Conservation (phyloP, 2,888 invertebrate species). For the Drosophila bunnanda region DNA sequence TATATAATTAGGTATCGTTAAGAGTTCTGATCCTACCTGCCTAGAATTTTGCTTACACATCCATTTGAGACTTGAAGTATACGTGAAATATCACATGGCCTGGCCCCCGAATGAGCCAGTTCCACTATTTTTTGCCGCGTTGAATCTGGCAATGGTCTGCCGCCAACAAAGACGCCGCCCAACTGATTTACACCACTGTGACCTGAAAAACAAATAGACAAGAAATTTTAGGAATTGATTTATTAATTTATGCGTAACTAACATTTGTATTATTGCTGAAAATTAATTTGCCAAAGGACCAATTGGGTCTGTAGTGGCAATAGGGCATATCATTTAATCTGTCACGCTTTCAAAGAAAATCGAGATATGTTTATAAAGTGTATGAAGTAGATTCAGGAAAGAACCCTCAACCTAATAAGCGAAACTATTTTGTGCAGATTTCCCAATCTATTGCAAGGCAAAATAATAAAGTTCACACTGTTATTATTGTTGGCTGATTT, state of each 20-base stretch:
- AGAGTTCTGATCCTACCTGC: slow-evolving; percentile 89
- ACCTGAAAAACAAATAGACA: slow-evolving; percentile 86
- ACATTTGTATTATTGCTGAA: neutral
- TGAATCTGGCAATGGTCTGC: slow-evolving; percentile 98
- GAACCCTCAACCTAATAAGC: neutral
- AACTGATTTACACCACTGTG: slow-evolving; percentile 99
- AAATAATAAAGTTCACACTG: neutral
- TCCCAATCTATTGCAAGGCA: neutral
- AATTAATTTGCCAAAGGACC: neutral
- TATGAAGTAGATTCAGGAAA: neutral
- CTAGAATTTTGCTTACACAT: slow-evolving; percentile 99
- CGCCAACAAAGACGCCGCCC: slow-evolving; percentile 99
- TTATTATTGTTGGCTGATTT: neutral
- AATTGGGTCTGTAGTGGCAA: slow-evolving; percentile 1
- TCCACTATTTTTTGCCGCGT: slow-evolving; percentile 99
- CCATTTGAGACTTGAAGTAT: slow-evolving; percentile 99
- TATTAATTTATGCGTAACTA: neutral
- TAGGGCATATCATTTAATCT: slow-evolving; percentile 41
- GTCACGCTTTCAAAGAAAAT: slow-evolving; percentile 32
- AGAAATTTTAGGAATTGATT: neutral
- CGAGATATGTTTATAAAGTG: neutral
- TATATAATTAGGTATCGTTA: no score
- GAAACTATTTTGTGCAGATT: neutral
- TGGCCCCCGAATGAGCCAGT: slow-evolving; percentile 97
- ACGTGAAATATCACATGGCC: slow-evolving; percentile 99